A percentile compares a stretch with the other conserved stretches of the same genome.
Conservation (phyloP, 1,140 invertebrate genomes). For the Aphaenogaster floridana region DNA sequence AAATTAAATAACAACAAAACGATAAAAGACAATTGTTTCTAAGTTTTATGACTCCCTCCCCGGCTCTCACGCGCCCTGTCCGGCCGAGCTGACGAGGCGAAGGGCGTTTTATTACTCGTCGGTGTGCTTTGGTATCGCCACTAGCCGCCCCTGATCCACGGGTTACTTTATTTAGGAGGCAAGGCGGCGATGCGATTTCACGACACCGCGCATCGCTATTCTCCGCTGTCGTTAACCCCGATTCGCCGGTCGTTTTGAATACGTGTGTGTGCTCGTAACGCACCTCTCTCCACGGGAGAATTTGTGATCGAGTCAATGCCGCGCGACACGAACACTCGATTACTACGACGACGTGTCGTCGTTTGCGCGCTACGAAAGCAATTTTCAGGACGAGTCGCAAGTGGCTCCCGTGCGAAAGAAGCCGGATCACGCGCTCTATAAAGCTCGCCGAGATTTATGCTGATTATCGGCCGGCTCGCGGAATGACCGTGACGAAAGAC, state of each 20-base stretch:
- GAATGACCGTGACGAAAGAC: conserved; percentile 16
- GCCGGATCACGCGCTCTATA: neutral
- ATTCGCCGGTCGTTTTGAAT: conserved; percentile 31
- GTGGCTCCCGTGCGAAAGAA: conserved; percentile 15
- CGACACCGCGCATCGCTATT: conserved; percentile 31
- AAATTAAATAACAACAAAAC: conserved; percentile 85
- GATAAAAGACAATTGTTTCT: conserved; percentile 85
- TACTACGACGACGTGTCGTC: neutral
- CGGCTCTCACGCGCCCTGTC: conserved; percentile 67
- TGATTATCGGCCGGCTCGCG: conserved; percentile 65
- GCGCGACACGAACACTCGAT: conserved; percentile 5
- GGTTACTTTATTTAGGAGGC: conserved; percentile 85
- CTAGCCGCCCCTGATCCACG: conserved; percentile 75
- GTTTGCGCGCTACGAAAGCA: neutral
- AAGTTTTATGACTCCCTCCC: conserved; percentile 79
- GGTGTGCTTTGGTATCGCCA: conserved; percentile 63
- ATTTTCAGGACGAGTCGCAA: conserved; percentile 40
- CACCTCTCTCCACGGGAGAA: neutral
- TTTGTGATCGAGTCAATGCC: neutral
- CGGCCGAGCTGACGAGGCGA: conserved; percentile 73
- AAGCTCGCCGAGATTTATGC: conserved; percentile 66
- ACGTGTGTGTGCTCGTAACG: neutral
- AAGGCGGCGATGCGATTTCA: conserved; percentile 45
- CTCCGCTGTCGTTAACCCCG: conserved; percentile 22
- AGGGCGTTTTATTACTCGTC: conserved; percentile 83